A percentile compares a stretch with the other conserved stretches of the same genome.
These are phyloP conservation scores for Anhinga rufa DNA, from an alignment of 2,113 vertebrate genomes.

Conservation along the genomic window DNA sequence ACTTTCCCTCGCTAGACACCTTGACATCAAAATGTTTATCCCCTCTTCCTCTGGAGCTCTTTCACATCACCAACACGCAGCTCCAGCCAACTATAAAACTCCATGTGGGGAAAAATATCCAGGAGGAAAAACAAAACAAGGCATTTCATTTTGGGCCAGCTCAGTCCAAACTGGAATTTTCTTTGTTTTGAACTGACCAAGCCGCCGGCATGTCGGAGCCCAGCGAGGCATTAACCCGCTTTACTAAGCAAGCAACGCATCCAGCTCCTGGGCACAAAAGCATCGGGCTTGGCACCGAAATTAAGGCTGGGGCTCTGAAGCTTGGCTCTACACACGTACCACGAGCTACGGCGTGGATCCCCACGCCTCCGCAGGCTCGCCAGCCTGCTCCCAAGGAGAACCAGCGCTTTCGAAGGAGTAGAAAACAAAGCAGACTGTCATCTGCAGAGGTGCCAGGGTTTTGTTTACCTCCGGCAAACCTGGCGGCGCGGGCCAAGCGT, in stretches of 20 bases:
- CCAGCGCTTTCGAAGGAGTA: not conserved
- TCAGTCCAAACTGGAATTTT: slow-evolving; percentile 11
- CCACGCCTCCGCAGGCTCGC: not conserved
- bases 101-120: not conserved
- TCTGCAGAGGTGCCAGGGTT: not conserved
- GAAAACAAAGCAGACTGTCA: not conserved
- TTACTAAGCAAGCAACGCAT: not conserved
- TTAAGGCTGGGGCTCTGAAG: not conserved
- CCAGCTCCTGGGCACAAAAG: not conserved
- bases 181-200: slow-evolving; percentile 24
- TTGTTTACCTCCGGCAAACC: not conserved
- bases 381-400: not conserved
- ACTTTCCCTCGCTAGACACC: not conserved
- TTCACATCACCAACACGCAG: not conserved
- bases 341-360: not conserved
- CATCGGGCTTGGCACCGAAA: not conserved
- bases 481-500: not conserved
- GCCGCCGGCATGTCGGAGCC: not conserved
- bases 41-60: not conserved
- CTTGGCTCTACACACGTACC: not conserved
- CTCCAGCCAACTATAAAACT: not conserved
- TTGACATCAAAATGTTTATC: not conserved
- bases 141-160: not conserved
- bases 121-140: not conserved
- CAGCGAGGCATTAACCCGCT: not conserved